Conservation (phyloP, 1,140 invertebrate species). For the Solenopsis fugax region DNA sequence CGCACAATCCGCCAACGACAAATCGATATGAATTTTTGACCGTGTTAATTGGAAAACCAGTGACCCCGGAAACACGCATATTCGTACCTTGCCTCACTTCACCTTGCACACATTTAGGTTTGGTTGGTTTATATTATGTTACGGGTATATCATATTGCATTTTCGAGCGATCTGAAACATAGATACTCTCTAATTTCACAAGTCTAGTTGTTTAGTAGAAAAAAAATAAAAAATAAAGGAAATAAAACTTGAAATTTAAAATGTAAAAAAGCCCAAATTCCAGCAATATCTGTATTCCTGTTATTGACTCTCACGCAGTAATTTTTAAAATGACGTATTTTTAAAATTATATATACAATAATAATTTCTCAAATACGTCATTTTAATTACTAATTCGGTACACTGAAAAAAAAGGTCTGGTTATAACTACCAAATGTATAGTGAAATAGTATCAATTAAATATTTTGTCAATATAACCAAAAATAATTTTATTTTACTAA, state of each 20-base stretch:
- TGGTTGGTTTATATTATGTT: slow-evolving; percentile 21
- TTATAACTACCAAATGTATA: too few relatives aligned
- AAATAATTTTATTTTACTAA: too few relatives aligned
- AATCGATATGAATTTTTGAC: slow-evolving; percentile 59
- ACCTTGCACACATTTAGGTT: not conserved
- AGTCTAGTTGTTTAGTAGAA: not conserved
- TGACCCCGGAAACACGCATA: slow-evolving; percentile 25
- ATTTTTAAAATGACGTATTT: not conserved
- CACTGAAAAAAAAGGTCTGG: too few relatives aligned
- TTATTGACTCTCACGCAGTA: not conserved
- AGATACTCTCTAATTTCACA: not conserved
- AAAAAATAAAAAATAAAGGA: not conserved
- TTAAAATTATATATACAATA: not conserved
- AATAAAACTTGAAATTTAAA: not conserved
- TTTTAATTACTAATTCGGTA: not conserved
- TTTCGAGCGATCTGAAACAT: not conserved
- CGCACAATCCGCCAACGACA: slow-evolving; percentile 28
- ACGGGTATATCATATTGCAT: slow-evolving; percentile 6
- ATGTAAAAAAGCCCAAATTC: not conserved
- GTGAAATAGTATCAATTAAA: too few relatives aligned
- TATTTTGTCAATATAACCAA: too few relatives aligned
- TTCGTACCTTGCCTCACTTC: slow-evolving; percentile 17
- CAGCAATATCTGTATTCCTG: not conserved
- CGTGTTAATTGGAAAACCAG: slow-evolving; percentile 30
- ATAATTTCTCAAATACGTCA: not conserved